These are phyloP conservation scores for Drosophila anomelani DNA, from an alignment of 2,888 invertebrate genomes.

Conservation along the genomic window DNA sequence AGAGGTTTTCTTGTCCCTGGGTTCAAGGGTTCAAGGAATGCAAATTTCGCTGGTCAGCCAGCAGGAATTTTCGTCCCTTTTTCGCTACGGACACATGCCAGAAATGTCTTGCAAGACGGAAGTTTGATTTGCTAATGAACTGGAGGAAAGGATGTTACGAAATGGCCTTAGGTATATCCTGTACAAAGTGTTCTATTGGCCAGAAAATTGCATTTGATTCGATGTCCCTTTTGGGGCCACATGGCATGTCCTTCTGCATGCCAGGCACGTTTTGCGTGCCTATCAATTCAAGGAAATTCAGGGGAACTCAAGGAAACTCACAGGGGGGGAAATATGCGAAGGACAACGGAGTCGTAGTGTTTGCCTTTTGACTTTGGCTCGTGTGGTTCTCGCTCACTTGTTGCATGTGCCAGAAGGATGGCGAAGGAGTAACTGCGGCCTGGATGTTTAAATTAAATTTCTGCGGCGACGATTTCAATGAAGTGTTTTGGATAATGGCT, in stretches of 20 bases:
- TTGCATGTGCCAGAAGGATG: slow-evolving; percentile 62
- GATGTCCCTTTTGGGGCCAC: slow-evolving; percentile 41
- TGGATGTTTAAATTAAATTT: slow-evolving; percentile 67
- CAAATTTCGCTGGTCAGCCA: slow-evolving; percentile 56
- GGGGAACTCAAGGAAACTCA: slow-evolving; percentile 3
- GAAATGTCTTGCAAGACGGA: slow-evolving; percentile 72
- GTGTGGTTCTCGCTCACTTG: slow-evolving; percentile 48
- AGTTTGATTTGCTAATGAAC: slow-evolving; percentile 82
- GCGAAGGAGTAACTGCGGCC: slow-evolving; percentile 34
- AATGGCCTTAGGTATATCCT: slow-evolving; percentile 47
- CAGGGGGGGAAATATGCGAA: slow-evolving; percentile 37
- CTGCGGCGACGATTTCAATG: slow-evolving; percentile 52
- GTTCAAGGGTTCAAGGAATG: slow-evolving; percentile 55
- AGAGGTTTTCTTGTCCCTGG: slow-evolving; percentile 49
- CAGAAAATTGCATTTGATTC: slow-evolving; percentile 80
- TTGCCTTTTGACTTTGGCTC: slow-evolving; percentile 43
- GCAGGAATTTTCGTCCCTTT: slow-evolving; percentile 45
- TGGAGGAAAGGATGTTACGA: slow-evolving; percentile 55
- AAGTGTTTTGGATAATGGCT: slow-evolving; percentile 50
- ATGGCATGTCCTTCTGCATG: slow-evolving; percentile 59
- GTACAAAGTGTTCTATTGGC: slow-evolving; percentile 65
- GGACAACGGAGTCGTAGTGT: slow-evolving; percentile 53
- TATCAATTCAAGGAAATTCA: slow-evolving; percentile 40
- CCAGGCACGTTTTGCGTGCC: slow-evolving; percentile 74
- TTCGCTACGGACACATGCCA: slow-evolving; percentile 38